Evolutionary conservation across 2,888 invertebrate species (phyloP).

Genomic region (Chromoteleia sp.): DNA sequence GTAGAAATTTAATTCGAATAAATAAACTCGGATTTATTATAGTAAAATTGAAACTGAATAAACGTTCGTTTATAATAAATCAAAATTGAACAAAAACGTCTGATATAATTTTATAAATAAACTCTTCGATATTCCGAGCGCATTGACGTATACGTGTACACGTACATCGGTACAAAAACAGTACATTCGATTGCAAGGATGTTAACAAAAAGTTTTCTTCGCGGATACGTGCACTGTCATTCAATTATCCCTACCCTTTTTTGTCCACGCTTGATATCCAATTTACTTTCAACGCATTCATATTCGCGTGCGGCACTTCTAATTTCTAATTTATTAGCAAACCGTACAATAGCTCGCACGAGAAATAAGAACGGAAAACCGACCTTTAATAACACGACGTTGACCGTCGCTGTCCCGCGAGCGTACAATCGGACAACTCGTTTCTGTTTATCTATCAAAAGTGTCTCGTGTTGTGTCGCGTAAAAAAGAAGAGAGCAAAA

Average conservation of each 20-base stretch:
- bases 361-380: not conserved
- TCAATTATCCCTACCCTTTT: not conserved
- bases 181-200: no score
- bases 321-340: slow-evolving; percentile 25
- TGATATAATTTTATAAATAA: no score
- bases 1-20: no score
- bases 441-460: slow-evolving; percentile 32
- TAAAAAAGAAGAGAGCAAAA: slow-evolving; percentile 11
- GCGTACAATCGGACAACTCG: slow-evolving; percentile 10
- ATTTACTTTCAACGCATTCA: slow-evolving; percentile 6
- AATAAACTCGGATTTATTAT: no score
- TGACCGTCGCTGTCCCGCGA: not conserved
- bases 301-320: slow-evolving; percentile 9
- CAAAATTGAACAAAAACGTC: no score
- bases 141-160: no score
- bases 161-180: no score
- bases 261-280: slow-evolving; percentile 11
- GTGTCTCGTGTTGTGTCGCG: slow-evolving; percentile 16
- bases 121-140: no score
- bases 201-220: no score
- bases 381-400: not conserved
- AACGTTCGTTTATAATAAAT: no score
- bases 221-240: no score
- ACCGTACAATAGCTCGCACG: slow-evolving; percentile 7
- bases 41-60: no score